phyloP scores from a whole-genome alignment of 2,113 vertebrate genomes.

The Meles meles region DNA sequence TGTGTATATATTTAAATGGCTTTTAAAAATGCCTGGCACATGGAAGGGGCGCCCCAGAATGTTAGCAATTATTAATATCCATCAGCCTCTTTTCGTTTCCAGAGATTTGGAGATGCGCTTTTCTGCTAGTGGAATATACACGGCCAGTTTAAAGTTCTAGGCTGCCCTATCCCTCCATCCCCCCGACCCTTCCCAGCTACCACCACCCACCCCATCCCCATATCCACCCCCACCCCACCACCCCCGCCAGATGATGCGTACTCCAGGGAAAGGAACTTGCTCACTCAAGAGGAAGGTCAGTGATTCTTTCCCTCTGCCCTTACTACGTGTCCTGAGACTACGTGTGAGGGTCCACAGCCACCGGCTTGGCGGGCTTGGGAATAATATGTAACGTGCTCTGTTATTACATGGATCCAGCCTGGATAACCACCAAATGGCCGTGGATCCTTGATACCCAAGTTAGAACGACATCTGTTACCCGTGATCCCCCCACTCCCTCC shows the following conservation, averaged over 20 bases:
- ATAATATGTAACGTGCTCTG: rapidly evolving
- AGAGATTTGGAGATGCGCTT: not conserved
- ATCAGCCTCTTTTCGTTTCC: not conserved
- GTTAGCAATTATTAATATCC: not conserved
- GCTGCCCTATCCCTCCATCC: not conserved
- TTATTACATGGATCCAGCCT: not conserved
- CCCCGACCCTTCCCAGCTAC: too few relatives aligned
- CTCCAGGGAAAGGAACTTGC: not conserved
- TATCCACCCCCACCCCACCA: too few relatives aligned
- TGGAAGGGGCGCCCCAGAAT: not conserved
- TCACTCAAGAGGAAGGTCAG: not conserved
- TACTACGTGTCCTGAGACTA: not conserved
- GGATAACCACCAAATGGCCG: not conserved
- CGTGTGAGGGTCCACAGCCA: not conserved
- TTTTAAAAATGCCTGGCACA: not conserved
- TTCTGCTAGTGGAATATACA: not conserved
- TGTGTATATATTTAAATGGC: not conserved
- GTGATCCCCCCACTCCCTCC: not conserved
- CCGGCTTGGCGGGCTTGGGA: not conserved
- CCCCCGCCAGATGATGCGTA: too few relatives aligned
- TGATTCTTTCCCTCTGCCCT: not conserved
- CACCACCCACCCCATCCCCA: too few relatives aligned
- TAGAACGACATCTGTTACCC: not conserved
- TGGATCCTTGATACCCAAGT: not conserved
- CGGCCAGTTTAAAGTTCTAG: not conserved